Conservation (phyloP, 2,113 vertebrate genomes). For the Neolamprologus sp. region DNA sequence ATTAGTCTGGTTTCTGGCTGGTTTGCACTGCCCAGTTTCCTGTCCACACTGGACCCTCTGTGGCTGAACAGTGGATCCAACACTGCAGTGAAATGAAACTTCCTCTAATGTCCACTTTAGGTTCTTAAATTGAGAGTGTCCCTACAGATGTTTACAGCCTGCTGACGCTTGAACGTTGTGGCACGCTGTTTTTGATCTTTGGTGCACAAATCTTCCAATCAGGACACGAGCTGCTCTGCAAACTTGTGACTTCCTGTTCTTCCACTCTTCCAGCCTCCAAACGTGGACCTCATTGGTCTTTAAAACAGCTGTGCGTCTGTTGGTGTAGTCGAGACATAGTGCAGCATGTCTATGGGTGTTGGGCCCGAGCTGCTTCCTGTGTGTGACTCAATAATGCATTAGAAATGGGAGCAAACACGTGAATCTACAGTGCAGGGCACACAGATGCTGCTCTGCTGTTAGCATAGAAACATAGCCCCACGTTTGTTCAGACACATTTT, state of each 20-base stretch:
- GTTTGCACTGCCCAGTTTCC: neutral
- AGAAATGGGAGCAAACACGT: neutral
- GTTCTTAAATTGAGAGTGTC: neutral
- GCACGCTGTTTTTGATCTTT: neutral
- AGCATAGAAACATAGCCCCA: neutral
- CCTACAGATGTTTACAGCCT: neutral
- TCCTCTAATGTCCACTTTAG: neutral
- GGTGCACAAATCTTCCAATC: neutral
- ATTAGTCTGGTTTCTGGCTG: neutral
- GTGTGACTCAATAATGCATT: neutral
- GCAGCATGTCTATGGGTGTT: neutral
- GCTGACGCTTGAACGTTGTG: fast-evolving
- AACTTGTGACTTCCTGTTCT: neutral
- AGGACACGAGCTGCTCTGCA: neutral
- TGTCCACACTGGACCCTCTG: neutral
- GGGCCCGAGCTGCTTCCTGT: neutral
- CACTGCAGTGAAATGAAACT: neutral
- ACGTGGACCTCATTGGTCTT: neutral
- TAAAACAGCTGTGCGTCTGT: neutral
- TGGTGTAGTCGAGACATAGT: neutral
- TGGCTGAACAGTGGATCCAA: fast-evolving
- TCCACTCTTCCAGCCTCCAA: neutral
- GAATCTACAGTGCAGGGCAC: neutral
- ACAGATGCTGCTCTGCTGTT: neutral
- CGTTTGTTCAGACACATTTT: neutral